Evolutionary conservation across 2,113 vertebrate species (phyloP), one percentile per base, ranked within the genome.

Genomic region (Brienomyrus longianalis): DNA sequence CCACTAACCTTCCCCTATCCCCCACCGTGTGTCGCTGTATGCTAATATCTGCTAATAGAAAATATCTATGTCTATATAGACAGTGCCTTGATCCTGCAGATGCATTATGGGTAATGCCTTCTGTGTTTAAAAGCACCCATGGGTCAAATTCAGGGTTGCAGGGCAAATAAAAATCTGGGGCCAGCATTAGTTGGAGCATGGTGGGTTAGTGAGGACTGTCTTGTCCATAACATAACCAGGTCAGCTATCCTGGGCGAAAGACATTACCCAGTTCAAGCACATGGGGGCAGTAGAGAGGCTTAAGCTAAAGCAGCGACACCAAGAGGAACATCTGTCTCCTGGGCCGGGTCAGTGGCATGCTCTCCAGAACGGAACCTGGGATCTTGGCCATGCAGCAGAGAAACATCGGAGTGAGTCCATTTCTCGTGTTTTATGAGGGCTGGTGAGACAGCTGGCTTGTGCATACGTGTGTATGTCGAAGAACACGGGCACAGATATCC

Each of bases 311-410:
- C 52, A 83, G 48, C 31, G 52, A 62, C 54, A 70, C 43, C 48
- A 39, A 31, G 74, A 51, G 83, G 66, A 74, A 77, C 89, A 74
- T 87, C 84, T 74, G 59, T 70, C 48, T 43, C 80, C 80, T 47
- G 83, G 13, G 13, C 52, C 48, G 62, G 62, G 15, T 50, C 62
- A 70, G 39, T 47, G 50, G 10, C 21, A 35, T 48, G 0, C 23
- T 35, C 83, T 47, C 83, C 83, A 86, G 83, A 56, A 88, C 3
- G 6, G 13, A 56, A 5, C 27, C 48, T 86, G 83, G 47, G n/a
- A n/a, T 50, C n/a, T 23, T 15, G 83, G 48, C 83, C n/a, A 7
- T 27, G 21, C 45, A 86, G 83, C 17, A 7, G 83, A 31, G n/a
- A 17, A 51, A 47, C 9, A 48, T 11, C 17, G 21, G 45, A 10